Evolutionary conservation across 2,797 vertebrate species (phyloP), one percentile per base, ranked within the genome.

Genomic region (Anolis apletophallus): DNA sequence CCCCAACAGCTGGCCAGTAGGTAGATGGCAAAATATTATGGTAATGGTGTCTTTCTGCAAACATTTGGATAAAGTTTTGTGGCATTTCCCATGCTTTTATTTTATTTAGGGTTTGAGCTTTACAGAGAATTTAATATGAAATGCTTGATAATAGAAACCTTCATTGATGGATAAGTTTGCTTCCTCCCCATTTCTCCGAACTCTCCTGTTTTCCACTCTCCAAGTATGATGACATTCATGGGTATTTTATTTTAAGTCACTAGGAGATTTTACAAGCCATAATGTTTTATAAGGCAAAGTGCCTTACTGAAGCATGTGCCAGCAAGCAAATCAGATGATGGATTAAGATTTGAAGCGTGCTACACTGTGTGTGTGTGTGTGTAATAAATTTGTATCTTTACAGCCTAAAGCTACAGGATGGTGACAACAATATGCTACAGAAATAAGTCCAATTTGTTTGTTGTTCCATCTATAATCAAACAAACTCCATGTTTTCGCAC

Each of bases 181-280:
- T 61, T 80, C 78, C 23, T 74, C 77, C 21, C 26, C 16, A 2
- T 32, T 23, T 80, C 61, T 36, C 34, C 36, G 1, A 0, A 68
- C 3, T 0, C 85, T 50, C 50, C 69, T 72, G 61, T 32, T 71
- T 94, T 85, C 73, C 16, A 85, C 46, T 82, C 52, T 77, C 14
- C 52, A 89, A 88, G 57, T 46, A 86, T 21, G 84, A 36, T 72
- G 73, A 82, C 19, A 90, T 93, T 88, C 87, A 91, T 11, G 26
- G 34, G 7, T 75, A 84, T 91, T 93, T 93, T 91, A 90, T 36
- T 83, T 81, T 40, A 90, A 82, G 29, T 75, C 91, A 91, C 69
- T 86, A 72, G 90, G 85, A 93, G 67, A 50, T 88, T 92, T 93
- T 93, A 90, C 88, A 88, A 93, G 73, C 19, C 10, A 67, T 88